phyloP scores from a whole-genome alignment of 1,140 invertebrate genomes.

The Aphis craccivora region DNA sequence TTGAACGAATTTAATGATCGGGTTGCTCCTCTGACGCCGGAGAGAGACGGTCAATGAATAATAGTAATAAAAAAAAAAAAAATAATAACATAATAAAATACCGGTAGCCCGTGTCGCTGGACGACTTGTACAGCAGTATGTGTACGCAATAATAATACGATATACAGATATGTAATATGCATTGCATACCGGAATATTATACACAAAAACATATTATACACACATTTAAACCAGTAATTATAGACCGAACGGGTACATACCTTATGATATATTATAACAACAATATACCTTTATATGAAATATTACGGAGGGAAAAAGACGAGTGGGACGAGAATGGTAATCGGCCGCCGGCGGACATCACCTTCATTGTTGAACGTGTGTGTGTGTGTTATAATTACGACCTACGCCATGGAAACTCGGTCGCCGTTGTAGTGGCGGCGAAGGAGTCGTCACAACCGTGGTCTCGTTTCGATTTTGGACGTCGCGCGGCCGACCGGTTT shows the following conservation, averaged over 20 bases:
- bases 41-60: not conserved
- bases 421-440: not conserved
- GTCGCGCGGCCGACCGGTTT: constrained; percentile 22
- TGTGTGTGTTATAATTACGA: constrained; percentile 7
- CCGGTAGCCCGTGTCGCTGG: constrained; percentile 27
- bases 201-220: not conserved
- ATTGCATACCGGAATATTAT: not conserved
- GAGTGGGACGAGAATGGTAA: not conserved
- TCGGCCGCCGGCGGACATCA: not conserved
- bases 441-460: not conserved
- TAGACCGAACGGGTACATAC: constrained; percentile 16
- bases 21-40: not conserved
- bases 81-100: constrained; percentile 48
- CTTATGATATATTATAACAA: not conserved
- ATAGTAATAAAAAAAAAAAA: not conserved
- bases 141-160: not conserved
- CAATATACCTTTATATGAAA: not conserved
- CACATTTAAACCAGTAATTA: constrained; percentile 47
- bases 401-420: not conserved
- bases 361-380: not conserved
- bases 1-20: constrained; percentile 28
- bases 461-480: not conserved
- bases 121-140: not conserved
- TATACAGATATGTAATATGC: not conserved
- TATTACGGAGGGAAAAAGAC: not conserved